Conservation (phyloP, 1,140 invertebrate species). For the Aethina tumida region DNA sequence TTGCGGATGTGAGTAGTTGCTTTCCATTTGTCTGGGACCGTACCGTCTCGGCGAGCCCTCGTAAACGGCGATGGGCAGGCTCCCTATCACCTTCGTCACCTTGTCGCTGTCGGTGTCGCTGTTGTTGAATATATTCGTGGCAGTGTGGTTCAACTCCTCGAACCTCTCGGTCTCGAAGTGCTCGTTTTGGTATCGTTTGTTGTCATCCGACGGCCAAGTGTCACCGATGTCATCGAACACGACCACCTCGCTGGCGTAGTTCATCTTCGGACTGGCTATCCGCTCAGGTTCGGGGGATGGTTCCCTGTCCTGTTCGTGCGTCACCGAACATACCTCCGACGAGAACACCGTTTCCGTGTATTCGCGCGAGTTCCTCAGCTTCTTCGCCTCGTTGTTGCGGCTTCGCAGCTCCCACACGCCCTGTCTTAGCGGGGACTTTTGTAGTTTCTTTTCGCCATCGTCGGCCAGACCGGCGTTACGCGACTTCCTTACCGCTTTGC, state of each 20-base stretch:
- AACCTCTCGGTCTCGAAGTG: constrained; percentile 13
- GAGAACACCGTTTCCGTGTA: constrained; percentile 55
- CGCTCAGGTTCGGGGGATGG: constrained; percentile 17
- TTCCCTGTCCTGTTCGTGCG: constrained; percentile 23
- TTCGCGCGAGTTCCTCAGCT: constrained; percentile 42
- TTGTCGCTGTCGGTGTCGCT: constrained; percentile 42
- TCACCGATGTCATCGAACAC: constrained; percentile 78
- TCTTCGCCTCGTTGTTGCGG: constrained; percentile 44
- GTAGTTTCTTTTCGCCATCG: constrained; percentile 44
- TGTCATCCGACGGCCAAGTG: constrained; percentile 47
- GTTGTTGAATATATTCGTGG: constrained; percentile 21
- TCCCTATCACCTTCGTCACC: constrained; percentile 73
- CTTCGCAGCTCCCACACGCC: constrained; percentile 53
- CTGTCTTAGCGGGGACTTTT: constrained; percentile 46
- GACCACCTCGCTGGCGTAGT: constrained; percentile 53
- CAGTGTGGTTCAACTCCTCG: constrained; percentile 22
- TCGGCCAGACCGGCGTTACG: constrained; percentile 43
- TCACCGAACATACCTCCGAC: constrained; percentile 50
- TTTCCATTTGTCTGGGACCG: constrained; percentile 43
- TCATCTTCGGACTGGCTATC: constrained; percentile 34
- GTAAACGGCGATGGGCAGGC: constrained; percentile 81
- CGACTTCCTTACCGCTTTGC: constrained; percentile 64
- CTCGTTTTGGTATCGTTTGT: constrained; percentile 14
- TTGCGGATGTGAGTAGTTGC: constrained; percentile 35
- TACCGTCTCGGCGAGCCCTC: constrained; percentile 84